Evolutionary conservation across 2,797 vertebrate species (phyloP), one percentile per base, ranked within the genome.

Genomic region (Tachyglossus aculeatus): DNA sequence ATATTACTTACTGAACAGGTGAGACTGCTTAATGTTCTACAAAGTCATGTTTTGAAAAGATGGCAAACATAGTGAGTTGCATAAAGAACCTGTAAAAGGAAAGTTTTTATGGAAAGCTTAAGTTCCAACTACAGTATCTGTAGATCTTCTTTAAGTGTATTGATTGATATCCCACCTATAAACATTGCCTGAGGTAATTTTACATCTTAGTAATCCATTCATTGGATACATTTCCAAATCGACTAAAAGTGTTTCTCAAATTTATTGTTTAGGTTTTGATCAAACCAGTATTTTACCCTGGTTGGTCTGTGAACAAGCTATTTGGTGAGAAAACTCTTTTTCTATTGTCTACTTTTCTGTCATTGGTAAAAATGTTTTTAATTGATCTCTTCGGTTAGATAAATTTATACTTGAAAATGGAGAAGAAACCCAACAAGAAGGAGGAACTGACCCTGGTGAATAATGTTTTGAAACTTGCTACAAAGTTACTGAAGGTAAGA

Each of bases 381-480:
- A 53, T 62, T 63, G 0, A 38, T 79, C 71, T 54, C 18, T 66
- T 71, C 68, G 60, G 24, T 77, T 83, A 96, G 98, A 99, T 99
- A 88, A 99, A 99, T 85, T 86, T 99, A 86, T 99, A 99, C 90
- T 95, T 99, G 92, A 99, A 99, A 93, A 99, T 99, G 98, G 98
- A 99, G 91, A 99, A 99, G 93, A 99, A 99, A 82, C 98, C 98
- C 73, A 99, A 99, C 90, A 99, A 99, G 91, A 99, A 99, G 72
- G 98, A 99, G 67, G 98, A 99, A 78, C 92, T 99, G 79, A 99
- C 95, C 1, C 91, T 99, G 82, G 98, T 99, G 85, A 99, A 99
- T 92, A 99, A 99, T 37, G 97, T 99, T 62, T 92, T 99, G 72
- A 99, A 99, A 83, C 93, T 99, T 88, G 98, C 98, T 67, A 99